Percentiles rank a stretch among this genome's conserved stretches.
phyloP scores from a whole-genome alignment of 37 sponge, comb jelly and placozoan species.

The Chondrilla cf. caribensis region DNA sequence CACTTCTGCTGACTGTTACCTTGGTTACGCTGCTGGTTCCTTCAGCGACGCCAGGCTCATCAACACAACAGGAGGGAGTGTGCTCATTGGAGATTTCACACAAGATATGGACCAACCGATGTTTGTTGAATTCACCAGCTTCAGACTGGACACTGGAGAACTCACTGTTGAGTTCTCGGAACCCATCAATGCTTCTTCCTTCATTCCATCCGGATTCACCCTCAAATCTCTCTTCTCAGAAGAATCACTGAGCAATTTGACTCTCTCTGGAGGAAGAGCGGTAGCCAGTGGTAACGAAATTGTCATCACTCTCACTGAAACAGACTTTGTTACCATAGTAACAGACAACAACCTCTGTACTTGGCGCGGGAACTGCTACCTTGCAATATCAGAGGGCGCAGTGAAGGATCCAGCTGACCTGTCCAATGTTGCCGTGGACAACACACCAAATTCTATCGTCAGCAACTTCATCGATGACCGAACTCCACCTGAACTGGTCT shows the following conservation, averaged over 20 bases:
- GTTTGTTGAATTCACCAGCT: conserved; percentile 36
- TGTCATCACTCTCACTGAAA: conserved; percentile 35
- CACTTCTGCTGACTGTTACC: conserved; percentile 43
- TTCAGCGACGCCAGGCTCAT: conserved; percentile 59
- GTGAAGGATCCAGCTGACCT: conserved; percentile 72
- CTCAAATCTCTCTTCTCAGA: conserved; percentile 65
- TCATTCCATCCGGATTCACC: conserved; percentile 48
- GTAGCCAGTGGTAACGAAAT: conserved; percentile 35
- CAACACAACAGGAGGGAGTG: conserved; percentile 26
- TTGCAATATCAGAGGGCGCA: conserved; percentile 40
- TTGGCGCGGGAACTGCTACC: conserved; percentile 89
- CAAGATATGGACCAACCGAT: conserved; percentile 51
- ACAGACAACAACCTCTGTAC: conserved; percentile 70
- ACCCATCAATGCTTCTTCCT: conserved; percentile 78
- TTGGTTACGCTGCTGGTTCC: conserved; percentile 48
- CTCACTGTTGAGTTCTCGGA: conserved; percentile 70
- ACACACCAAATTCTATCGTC: conserved; percentile 50
- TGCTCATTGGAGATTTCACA: conserved; percentile 31
- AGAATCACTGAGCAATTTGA: conserved; percentile 64
- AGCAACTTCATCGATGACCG: conserved; percentile 48
- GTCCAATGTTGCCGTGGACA: conserved; percentile 21
- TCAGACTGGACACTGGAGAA: conserved; percentile 55
- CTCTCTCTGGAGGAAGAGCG: conserved; percentile 54
- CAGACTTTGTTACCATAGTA: conserved; percentile 57
- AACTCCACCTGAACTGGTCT: conserved; percentile 41